A percentile compares a stretch with the other conserved stretches of the same genome.
phyloP scores from a whole-genome alignment of 2,888 invertebrate species.

The Drosophila anomelani region DNA sequence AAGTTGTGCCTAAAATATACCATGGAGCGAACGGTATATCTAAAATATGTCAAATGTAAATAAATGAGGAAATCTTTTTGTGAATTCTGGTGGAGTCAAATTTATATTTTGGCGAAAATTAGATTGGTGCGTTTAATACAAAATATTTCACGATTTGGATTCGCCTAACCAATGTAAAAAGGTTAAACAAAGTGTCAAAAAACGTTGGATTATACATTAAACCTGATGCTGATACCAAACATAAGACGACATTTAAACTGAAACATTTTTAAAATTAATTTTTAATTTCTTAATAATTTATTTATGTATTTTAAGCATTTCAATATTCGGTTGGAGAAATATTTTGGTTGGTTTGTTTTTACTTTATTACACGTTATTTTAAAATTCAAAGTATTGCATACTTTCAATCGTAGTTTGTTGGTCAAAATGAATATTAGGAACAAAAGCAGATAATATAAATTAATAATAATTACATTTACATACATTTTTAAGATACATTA shows the following conservation, averaged over 20 bases:
- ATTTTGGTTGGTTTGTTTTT: background rate
- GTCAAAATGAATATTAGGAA: background rate
- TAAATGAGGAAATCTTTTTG: background rate
- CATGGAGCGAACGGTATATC: background rate
- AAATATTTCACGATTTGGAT: no score
- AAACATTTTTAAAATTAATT: background rate
- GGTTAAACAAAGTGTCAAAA: background rate
- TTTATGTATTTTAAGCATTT: background rate
- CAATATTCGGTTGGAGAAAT: no score
- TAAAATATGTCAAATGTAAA: background rate
- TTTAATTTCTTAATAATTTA: no score
- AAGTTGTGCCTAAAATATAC: conserved; percentile 3
- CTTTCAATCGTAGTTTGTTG: background rate
- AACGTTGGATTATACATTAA: no score
- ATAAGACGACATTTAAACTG: background rate
- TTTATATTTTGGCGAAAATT: no score
- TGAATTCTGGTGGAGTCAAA: background rate
- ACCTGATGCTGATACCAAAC: background rate
- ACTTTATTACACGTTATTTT: background rate
- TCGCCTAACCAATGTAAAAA: background rate
- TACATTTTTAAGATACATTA: background rate
- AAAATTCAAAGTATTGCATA: background rate
- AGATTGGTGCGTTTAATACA: no score
- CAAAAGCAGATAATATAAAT: background rate
- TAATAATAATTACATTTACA: background rate